Base-by-base conservation (phyloP, 1,140 invertebrate genomes). In the Chelonus insularis region DNA sequence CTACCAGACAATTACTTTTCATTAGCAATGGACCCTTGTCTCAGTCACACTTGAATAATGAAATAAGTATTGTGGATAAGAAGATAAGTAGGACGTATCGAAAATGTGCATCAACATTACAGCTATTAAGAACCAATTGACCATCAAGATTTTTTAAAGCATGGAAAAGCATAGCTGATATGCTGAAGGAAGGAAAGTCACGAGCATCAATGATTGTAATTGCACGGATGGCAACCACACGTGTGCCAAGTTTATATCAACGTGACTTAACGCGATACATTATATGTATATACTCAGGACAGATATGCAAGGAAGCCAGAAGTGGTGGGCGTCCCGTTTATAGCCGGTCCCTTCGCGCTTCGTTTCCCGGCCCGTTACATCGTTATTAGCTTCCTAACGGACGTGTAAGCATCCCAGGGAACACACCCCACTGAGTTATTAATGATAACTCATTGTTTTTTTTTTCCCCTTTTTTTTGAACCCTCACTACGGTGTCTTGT, bases 391-490 rank as follows among this genome's bases (percentile, higher is more conserved):
- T 68, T 67, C 68, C 69, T 71, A 74, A 73, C 69, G 62, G 67
- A 70, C 67, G 63, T 69, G 68, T 72, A 68, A 75, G 68, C 68
- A 67, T 69, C 68, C 64, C 68, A 51, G 52, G 65, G 63, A 69
- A 72, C 72, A 60, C 58, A 69, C 73, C 75, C 75, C 70, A 72
- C 72, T 69, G 74, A 54, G 74, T 77, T 77, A 77, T 77, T 77
- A 75, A 77, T 76, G 74, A 68, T 52, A 57, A 69, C 63, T 55
- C 66, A 68, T 73, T 73, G 72, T 76, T 73, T 77, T 73, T 73
- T 71, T 29, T 60, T 52, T 16, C n/a, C n/a, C n/a, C 21, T 43
- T 43, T 43, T 21, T 45, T 25, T 32, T 50, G 8, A 12, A n/a
- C 25, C 41, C 6, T 47, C 1, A 20, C 25, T 29, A 3, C 25